Conservation (phyloP, 2,888 invertebrate genomes). For the Ennomos fuscantarius region DNA sequence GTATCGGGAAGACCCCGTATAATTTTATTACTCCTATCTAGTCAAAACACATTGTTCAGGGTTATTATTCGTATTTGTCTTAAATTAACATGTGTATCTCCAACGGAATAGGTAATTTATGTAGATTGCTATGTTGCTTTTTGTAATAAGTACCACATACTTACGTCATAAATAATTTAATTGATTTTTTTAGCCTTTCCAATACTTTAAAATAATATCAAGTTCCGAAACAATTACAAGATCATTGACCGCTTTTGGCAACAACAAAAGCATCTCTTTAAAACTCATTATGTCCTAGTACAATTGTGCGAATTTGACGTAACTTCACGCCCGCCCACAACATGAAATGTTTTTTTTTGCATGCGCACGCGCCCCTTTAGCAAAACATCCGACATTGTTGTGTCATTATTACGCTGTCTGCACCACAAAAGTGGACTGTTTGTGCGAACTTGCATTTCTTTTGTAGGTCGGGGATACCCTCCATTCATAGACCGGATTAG, state of each 20-base stretch:
- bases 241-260: slow-evolving; percentile 48
- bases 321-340: slow-evolving; percentile 69
- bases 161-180: too few species aligned
- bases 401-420: slow-evolving; percentile 73
- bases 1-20: slow-evolving; percentile 15
- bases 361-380: slow-evolving; percentile 66
- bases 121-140: too few species aligned
- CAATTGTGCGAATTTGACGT: slow-evolving; percentile 83
- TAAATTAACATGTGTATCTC: too few species aligned
- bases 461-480: slow-evolving; percentile 78
- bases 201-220: slow-evolving; percentile 4
- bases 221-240: slow-evolving; percentile 27
- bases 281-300: slow-evolving; percentile 69
- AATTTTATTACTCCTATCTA: slow-evolving; percentile 20
- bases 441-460: slow-evolving; percentile 60
- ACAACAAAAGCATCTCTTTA: slow-evolving; percentile 59
- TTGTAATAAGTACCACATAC: too few species aligned
- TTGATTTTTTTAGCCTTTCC: too few species aligned
- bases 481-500: slow-evolving; percentile 55
- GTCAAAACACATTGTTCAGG: slow-evolving; percentile 10
- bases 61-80: not conserved
- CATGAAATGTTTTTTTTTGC: slow-evolving; percentile 63
- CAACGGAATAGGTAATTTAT: too few species aligned
- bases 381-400: slow-evolving; percentile 69
- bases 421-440: slow-evolving; percentile 73